Conservation (phyloP, 2,113 vertebrate species). For the Eulacestoma nigropectus region DNA sequence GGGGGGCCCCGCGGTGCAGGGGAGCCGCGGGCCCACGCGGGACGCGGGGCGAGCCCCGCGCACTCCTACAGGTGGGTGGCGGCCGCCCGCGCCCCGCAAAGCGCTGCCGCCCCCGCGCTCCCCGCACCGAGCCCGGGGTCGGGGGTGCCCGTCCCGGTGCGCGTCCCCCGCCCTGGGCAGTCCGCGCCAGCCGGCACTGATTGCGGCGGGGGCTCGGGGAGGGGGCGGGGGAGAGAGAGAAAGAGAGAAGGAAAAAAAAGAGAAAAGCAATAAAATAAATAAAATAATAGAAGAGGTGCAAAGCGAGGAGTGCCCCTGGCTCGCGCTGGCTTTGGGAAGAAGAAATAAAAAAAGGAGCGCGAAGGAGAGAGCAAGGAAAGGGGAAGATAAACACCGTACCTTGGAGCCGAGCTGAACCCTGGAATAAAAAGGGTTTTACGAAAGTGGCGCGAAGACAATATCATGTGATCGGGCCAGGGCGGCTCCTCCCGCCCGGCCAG, state of each 20-base stretch:
- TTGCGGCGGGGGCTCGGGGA: not conserved
- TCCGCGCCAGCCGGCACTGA: not conserved
- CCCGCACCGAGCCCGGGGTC: not conserved
- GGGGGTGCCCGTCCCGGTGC: not conserved
- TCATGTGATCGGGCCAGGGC: conserved; percentile 80
- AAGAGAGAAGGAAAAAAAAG: not conserved
- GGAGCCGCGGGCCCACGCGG: not conserved
- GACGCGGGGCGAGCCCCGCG: not conserved
- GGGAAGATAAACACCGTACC: conserved; percentile 68
- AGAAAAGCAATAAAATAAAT: not conserved
- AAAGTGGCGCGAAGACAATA: conserved; percentile 90
- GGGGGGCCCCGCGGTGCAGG: not conserved
- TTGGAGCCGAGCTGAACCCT: conserved; percentile 67
- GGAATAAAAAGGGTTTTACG: conserved; percentile 61
- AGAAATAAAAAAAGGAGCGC: not conserved
- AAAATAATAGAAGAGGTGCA: not conserved
- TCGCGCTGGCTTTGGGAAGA: not conserved
- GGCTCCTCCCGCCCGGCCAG: conserved; percentile 69
- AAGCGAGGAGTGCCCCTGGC: not conserved
- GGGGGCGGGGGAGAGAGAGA: not conserved
- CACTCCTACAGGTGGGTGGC: conserved; percentile 47
- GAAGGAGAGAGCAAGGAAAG: not conserved
- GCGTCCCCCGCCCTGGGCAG: not conserved
- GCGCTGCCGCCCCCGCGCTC: not conserved
- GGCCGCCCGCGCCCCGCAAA: not conserved